Base-by-base conservation (phyloP, 2,888 invertebrate species). In the Hirtodrosophila duncani region DNA sequence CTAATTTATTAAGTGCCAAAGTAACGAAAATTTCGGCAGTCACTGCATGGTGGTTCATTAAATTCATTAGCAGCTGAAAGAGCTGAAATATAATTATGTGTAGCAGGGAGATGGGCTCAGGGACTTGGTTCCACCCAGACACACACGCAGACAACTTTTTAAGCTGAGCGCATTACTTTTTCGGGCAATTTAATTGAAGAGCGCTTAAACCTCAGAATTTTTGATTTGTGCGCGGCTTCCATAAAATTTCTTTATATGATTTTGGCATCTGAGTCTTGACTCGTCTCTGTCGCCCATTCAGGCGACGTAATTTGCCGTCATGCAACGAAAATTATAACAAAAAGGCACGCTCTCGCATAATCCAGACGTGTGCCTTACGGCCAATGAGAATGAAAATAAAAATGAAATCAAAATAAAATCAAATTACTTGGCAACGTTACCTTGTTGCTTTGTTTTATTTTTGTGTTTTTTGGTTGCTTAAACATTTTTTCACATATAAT, bases 141-240 rank as follows among this genome's bases (percentile, higher is more conserved):
- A 18, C 26, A 9, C 30, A 33, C n/a, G 20, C 44, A 18, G 44
- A 36, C 42, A 37, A 33, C 11, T 17, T 24, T 13, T 26, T n/a
- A 39, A 39, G 42, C 14, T 46, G 18, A 43, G 34, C 55, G 30
- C 58, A 70, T 62, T 38, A 65, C 77, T 71, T 77, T 80, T 80
- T 63, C 60, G 67, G 38, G 53, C 74, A 77, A 80, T 80, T 77
- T 80, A 77, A 75, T 80, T 80, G 69, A 56, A 53, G 57, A 53
- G 53, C 50, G 38, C 46, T 38, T 4, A n/a, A n/a, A n/a, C n/a
- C n/a, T n/a, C n/a, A 39, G 42, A 53, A 59, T 53, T 74, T 68
- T 59, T 45, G 13, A 53, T 43, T 67, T 52, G 63, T 57, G 53
- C 43, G 55, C 45, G 53, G 46, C 49, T 58, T 48, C 61, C 70